These are phyloP conservation scores for Drosophila micromelanica DNA, from an alignment of 1,140 invertebrate genomes.

Conservation along the genomic window DNA sequence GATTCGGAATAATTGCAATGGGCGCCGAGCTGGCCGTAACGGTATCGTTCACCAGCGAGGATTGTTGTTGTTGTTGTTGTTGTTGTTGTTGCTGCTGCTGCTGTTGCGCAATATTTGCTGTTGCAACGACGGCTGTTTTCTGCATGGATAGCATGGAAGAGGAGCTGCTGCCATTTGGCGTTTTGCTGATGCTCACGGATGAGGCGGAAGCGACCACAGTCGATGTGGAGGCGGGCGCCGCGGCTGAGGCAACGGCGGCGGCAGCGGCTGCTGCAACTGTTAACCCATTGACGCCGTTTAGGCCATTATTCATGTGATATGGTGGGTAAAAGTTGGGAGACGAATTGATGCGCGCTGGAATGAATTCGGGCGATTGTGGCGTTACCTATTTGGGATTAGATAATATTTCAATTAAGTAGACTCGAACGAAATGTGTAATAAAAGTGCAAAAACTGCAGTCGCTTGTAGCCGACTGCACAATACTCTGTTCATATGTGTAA, in stretches of 20 bases:
- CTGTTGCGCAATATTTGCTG: slow-evolving; percentile 68
- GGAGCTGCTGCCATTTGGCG: slow-evolving; percentile 64
- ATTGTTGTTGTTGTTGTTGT: slow-evolving; percentile 51
- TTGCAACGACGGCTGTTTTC: slow-evolving; percentile 63
- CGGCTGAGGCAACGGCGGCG: slow-evolving; percentile 50
- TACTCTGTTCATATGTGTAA: background rate
- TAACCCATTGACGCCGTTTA: slow-evolving; percentile 79
- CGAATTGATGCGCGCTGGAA: slow-evolving; percentile 84
- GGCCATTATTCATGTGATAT: slow-evolving; percentile 80
- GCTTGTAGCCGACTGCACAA: background rate
- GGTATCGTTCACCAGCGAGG: slow-evolving; percentile 42
- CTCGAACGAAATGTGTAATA: background rate
- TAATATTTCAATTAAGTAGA: background rate
- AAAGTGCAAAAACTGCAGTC: background rate
- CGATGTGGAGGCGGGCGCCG: slow-evolving; percentile 51
- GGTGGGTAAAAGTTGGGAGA: slow-evolving; percentile 81
- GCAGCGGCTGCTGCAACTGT: slow-evolving; percentile 64
- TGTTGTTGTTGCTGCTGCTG: slow-evolving; percentile 65
- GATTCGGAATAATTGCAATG: slow-evolving; percentile 73
- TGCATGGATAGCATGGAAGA: slow-evolving; percentile 72
- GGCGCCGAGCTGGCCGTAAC: slow-evolving; percentile 54
- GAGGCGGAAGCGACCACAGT: slow-evolving; percentile 46
- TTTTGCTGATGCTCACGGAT: slow-evolving; percentile 62
- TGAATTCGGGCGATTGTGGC: slow-evolving; percentile 85
- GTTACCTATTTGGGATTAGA: slow-evolving; percentile 70